Conservation (phyloP, 2,797 vertebrate species). For the Neoniphon sammara region DNA sequence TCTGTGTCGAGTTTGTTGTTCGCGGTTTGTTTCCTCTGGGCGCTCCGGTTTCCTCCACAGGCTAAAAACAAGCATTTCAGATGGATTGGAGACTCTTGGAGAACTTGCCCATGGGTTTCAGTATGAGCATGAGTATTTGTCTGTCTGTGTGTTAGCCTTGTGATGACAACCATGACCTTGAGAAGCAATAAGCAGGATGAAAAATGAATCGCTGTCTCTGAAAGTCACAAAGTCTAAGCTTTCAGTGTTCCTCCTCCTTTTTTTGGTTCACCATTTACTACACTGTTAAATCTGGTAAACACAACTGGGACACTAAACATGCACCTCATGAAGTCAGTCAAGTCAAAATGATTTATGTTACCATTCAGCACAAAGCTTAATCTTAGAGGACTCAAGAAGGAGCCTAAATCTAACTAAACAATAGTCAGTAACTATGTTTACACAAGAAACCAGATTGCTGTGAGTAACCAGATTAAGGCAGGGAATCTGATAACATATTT, state of each 20-base stretch:
- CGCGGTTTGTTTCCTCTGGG: neutral
- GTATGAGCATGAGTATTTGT: neutral
- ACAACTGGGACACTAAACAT: neutral
- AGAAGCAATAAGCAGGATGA: slow-evolving; percentile 70
- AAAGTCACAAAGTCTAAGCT: slow-evolving; percentile 52
- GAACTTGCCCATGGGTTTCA: neutral
- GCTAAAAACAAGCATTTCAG: neutral
- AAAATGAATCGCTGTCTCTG: slow-evolving; percentile 56
- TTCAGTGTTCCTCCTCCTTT: slow-evolving; percentile 13
- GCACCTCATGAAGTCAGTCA: no score
- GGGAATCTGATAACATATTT: no score
- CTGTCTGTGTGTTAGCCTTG: slow-evolving; percentile 33
- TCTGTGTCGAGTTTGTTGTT: neutral
- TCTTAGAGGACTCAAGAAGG: no score
- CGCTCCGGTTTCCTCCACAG: neutral
- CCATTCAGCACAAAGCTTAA: no score
- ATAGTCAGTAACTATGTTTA: no score
- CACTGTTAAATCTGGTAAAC: neutral
- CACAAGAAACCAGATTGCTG: no score
- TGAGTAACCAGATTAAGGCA: no score
- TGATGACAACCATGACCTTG: slow-evolving; percentile 43
- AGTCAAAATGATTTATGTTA: no score
- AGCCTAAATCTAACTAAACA: no score
- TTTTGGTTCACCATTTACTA: slow-evolving; percentile 41
- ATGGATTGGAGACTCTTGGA: neutral